Percentiles rank a stretch among this genome's conserved stretches.
Evolutionary conservation across 1,140 invertebrate genomes (phyloP).

Genomic region (Cephus cinctus): DNA sequence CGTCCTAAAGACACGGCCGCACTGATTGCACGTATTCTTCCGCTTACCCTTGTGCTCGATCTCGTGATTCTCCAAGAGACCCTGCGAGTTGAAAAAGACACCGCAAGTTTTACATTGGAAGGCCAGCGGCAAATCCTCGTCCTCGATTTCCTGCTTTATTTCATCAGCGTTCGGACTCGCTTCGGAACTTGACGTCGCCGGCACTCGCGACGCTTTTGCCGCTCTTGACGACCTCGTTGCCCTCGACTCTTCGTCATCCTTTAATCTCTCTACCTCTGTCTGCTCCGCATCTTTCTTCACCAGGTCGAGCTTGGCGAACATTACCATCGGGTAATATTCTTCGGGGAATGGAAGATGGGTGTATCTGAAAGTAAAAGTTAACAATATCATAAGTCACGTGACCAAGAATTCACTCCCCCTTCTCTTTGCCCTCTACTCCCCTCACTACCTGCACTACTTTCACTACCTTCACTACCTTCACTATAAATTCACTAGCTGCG

Average conservation of each 20-base stretch:
- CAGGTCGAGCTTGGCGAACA: constrained; percentile 42
- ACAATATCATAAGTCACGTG: too few species aligned
- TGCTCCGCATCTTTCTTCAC: constrained; percentile 31
- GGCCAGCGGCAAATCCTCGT: constrained; percentile 33
- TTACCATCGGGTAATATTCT: constrained; percentile 38
- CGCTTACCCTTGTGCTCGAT: constrained; percentile 35
- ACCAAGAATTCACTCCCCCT: too few species aligned
- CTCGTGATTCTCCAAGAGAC: constrained; percentile 35
- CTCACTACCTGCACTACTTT: too few species aligned
- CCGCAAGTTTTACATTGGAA: constrained; percentile 41
- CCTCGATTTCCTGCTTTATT: constrained; percentile 27
- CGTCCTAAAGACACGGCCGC: constrained; percentile 40
- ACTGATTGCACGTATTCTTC: constrained; percentile 43
- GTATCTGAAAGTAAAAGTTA: constrained; percentile 52
- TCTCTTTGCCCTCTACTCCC: too few species aligned
- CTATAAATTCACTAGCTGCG: too few species aligned
- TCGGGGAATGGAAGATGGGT: constrained; percentile 34
- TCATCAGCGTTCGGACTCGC: too few species aligned
- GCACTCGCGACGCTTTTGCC: neutral
- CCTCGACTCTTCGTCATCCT: constrained; percentile 8
- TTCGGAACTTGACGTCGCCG: too few species aligned
- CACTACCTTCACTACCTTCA: too few species aligned
- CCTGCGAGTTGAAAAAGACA: constrained; percentile 36
- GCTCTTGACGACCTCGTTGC: constrained; percentile 6
- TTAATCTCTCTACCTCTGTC: too few species aligned